Evolutionary conservation across 2,888 invertebrate species (phyloP).

Genomic region (Drosophila greeni): DNA sequence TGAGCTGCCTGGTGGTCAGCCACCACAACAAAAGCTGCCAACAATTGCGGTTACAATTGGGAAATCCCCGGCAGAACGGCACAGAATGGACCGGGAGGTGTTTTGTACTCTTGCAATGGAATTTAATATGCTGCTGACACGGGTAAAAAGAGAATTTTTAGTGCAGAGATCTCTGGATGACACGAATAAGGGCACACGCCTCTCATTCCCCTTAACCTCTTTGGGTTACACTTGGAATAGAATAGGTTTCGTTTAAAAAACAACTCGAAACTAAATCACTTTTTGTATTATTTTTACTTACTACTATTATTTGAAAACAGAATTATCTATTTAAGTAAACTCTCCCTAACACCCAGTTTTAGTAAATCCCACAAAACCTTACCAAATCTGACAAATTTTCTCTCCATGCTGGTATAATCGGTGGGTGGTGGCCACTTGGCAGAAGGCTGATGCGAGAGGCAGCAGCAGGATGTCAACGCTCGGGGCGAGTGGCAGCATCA

Average conservation of each 20-base stretch:
- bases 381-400: background rate
- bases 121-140: constrained; percentile 42
- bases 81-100: constrained; percentile 2
- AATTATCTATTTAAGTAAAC: too few relatives aligned
- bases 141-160: constrained; percentile 42
- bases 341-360: background rate
- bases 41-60: constrained; percentile 37
- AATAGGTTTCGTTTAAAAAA: background rate
- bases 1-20: constrained; percentile 16
- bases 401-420: constrained; percentile 32
- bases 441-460: constrained; percentile 27
- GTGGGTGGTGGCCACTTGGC: constrained; percentile 46
- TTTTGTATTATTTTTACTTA: too few relatives aligned
- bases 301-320: too few relatives aligned
- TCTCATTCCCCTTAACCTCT: constrained; percentile 3
- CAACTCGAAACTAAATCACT: too few relatives aligned
- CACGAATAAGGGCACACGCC: constrained; percentile 29
- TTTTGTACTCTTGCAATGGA: constrained; percentile 24
- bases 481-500: constrained; percentile 33
- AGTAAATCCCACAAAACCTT: background rate
- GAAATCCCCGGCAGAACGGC: constrained; percentile 19
- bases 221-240: constrained; percentile 4
- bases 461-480: constrained; percentile 44
- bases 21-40: constrained; percentile 43
- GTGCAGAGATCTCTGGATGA: constrained; percentile 45